phyloP scores from a whole-genome alignment of 2,888 invertebrate species.

The Clunio marinus region DNA sequence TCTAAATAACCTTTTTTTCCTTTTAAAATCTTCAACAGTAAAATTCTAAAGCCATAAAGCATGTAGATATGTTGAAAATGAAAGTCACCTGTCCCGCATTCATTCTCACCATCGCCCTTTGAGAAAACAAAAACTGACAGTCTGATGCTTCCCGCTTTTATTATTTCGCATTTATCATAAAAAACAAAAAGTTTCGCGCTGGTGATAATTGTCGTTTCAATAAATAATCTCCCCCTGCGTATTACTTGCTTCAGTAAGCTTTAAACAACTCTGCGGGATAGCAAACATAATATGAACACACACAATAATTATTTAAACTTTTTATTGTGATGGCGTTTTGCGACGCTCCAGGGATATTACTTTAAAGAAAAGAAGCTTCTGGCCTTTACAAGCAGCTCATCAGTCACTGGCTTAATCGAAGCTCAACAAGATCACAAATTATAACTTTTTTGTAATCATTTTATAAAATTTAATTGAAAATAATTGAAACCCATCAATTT shows the following conservation, averaged over 20 bases:
- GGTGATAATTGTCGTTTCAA: slow-evolving; percentile 32
- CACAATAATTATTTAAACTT: too few species aligned
- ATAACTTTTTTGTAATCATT: neutral
- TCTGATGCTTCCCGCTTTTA: neutral
- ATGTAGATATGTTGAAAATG: too few species aligned
- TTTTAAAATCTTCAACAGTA: too few species aligned
- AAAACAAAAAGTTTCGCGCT: neutral
- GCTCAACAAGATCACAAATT: slow-evolving; percentile 7
- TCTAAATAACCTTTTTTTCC: too few species aligned
- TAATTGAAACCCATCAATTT: slow-evolving; percentile 37
- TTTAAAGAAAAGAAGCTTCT: slow-evolving; percentile 20
- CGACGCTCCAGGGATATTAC: slow-evolving; percentile 29
- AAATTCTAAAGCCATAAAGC: too few species aligned
- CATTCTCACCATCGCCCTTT: neutral
- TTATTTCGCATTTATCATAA: neutral
- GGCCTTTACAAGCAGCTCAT: neutral
- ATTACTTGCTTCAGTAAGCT: too few species aligned
- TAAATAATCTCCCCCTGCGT: neutral
- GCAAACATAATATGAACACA: neutral
- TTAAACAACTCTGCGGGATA: slow-evolving; percentile 16
- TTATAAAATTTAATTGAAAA: slow-evolving; percentile 29
- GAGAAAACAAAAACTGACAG: too few species aligned
- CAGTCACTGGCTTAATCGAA: neutral
- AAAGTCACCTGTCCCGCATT: slow-evolving; percentile 1
- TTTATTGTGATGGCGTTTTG: slow-evolving; percentile 22